phyloP scores from a whole-genome alignment of 2,797 vertebrate species.

The Lateolabrax maculatus region DNA sequence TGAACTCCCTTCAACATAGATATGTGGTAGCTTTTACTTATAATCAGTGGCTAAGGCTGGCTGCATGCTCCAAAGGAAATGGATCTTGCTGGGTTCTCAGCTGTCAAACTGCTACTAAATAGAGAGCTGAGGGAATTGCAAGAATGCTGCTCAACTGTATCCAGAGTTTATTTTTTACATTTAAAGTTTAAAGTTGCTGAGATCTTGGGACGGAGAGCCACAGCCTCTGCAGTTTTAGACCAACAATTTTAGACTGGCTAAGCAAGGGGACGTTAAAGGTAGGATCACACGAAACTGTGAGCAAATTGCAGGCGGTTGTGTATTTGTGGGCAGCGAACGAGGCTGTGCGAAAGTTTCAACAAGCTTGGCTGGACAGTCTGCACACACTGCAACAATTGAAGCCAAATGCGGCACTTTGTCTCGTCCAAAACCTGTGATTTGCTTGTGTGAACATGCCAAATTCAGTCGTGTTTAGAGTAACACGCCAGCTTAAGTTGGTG shows the following conservation, averaged over 20 bases:
- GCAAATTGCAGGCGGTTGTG: conserved; percentile 18
- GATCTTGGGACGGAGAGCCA: neutral
- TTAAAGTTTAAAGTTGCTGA: neutral
- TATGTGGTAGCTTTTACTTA: neutral
- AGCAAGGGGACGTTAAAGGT: conserved; percentile 22
- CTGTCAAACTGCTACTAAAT: conserved; percentile 4
- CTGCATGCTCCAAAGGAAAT: neutral
- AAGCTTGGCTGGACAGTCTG: conserved; percentile 33
- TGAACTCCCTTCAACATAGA: neutral
- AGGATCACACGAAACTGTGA: neutral
- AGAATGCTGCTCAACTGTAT: neutral
- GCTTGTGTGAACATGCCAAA: neutral
- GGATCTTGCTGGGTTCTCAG: neutral
- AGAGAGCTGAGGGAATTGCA: neutral
- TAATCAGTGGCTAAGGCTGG: neutral
- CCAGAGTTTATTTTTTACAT: neutral
- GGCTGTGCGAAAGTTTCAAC: conserved; percentile 17
- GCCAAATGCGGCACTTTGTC: conserved; percentile 31
- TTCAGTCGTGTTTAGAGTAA: neutral
- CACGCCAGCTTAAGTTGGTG: neutral
- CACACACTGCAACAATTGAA: neutral
- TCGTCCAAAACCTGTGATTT: conserved; percentile 27
- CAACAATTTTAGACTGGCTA: neutral
- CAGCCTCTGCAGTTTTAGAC: conserved; percentile 1
- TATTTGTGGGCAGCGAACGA: conserved; percentile 36